These are phyloP conservation scores for Congeria kusceri DNA, from an alignment of 2,888 invertebrate species.

Conservation along the genomic window DNA sequence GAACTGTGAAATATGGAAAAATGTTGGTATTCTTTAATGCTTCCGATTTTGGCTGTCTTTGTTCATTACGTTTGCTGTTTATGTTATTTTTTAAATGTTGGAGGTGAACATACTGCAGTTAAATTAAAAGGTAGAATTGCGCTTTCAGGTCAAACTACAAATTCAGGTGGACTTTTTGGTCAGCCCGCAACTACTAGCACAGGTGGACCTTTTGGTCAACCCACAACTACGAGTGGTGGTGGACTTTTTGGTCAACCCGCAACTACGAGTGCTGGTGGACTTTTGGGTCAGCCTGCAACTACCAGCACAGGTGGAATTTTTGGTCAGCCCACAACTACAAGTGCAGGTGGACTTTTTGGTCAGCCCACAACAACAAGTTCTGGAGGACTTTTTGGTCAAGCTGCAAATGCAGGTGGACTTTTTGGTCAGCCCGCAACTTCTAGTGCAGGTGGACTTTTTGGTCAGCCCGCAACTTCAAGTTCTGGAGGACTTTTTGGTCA, in stretches of 20 bases:
- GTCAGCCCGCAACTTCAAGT: background rate
- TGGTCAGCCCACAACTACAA: background rate
- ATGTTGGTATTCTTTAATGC: too few species aligned
- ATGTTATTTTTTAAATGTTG: too few species aligned
- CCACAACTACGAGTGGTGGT: slow-evolving; percentile 26
- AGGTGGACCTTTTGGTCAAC: slow-evolving; percentile 37
- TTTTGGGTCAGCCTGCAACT: slow-evolving; percentile 4
- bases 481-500: background rate
- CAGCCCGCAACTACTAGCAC: slow-evolving; percentile 16
- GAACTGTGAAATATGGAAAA: too few species aligned
- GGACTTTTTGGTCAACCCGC: slow-evolving; percentile 29
- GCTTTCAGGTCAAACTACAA: too few species aligned
- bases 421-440: slow-evolving; percentile 42
- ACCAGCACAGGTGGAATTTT: background rate
- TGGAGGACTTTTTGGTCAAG: slow-evolving; percentile 13
- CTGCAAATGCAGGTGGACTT: slow-evolving; percentile 17
- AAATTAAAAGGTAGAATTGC: too few species aligned
- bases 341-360: slow-evolving; percentile 35
- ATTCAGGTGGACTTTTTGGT: slow-evolving; percentile 45
- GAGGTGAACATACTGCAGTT: too few species aligned
- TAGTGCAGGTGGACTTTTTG: background rate
- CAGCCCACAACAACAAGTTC: slow-evolving; percentile 26
- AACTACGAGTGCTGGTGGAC: too few species aligned
- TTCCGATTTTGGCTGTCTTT: too few species aligned
- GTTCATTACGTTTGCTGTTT: too few species aligned